Evolutionary conservation across 1,140 invertebrate genomes (phyloP).

Genomic region (Oryzaephilus surinamensis): DNA sequence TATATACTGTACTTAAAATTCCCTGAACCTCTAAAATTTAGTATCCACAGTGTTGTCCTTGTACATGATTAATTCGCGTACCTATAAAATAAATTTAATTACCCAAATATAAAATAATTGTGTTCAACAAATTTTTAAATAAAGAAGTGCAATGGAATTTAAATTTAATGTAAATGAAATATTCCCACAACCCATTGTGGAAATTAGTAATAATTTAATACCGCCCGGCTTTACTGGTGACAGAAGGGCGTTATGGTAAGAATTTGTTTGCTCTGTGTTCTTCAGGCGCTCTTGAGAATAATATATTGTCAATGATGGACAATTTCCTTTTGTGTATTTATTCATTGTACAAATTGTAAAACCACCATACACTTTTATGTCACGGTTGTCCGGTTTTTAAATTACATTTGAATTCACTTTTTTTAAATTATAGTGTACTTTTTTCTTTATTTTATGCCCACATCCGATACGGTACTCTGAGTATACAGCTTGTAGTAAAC

Average conservation of each 20-base stretch:
- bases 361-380: background rate
- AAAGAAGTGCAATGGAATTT: slow-evolving; percentile 43
- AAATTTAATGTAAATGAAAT: slow-evolving; percentile 49
- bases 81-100: too few species aligned
- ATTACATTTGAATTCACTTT: background rate
- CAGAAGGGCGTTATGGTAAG: slow-evolving; percentile 44
- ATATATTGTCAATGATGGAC: background rate
- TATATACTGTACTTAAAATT: too few species aligned
- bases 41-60: too few species aligned
- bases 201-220: slow-evolving; percentile 46
- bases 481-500: too few species aligned
- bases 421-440: background rate
- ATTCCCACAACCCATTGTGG: slow-evolving; percentile 46
- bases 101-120: too few species aligned
- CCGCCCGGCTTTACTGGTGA: slow-evolving; percentile 50
- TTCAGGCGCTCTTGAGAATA: background rate
- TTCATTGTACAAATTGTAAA: background rate
- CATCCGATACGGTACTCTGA: too few species aligned
- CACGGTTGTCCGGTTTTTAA: background rate
- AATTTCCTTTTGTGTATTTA: too few species aligned
- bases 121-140: too few species aligned
- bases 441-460: too few species aligned
- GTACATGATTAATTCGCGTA: too few species aligned
- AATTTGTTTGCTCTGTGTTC: slow-evolving; percentile 17
- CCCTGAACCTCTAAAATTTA: too few species aligned